These are phyloP conservation scores for Drosophila pandora DNA, from an alignment of 1,140 invertebrate species.

Conservation along the genomic window DNA sequence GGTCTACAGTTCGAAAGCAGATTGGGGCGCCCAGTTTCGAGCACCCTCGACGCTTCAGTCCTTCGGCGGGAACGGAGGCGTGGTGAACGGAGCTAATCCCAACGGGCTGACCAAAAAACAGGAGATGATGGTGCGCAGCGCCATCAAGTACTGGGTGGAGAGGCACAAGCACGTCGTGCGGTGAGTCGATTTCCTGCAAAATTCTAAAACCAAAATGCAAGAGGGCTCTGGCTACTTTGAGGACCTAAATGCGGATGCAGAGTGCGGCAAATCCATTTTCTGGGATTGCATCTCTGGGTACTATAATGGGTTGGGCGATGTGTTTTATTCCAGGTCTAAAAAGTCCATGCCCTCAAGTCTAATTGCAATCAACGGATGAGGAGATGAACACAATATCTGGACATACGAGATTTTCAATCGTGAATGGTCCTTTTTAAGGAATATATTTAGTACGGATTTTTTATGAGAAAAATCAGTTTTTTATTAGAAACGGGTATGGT, in stretches of 20 bases:
- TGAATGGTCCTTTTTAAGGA: too few relatives aligned
- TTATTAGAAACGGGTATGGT: too few relatives aligned
- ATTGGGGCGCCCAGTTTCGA: constrained; percentile 89
- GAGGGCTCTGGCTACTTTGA: neutral
- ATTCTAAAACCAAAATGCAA: constrained; percentile 26
- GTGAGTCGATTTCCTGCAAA: constrained; percentile 83
- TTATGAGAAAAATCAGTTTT: too few relatives aligned
- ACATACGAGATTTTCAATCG: too few relatives aligned
- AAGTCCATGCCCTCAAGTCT: constrained; percentile 2
- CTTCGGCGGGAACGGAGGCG: constrained; percentile 76
- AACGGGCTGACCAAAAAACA: constrained; percentile 92
- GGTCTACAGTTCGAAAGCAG: constrained; percentile 90
- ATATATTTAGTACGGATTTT: too few relatives aligned
- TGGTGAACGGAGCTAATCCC: constrained; percentile 85
- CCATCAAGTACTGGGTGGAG: constrained; percentile 95
- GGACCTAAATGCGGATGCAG: constrained; percentile 3
- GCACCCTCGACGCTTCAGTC: constrained; percentile 87
- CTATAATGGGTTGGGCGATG: constrained; percentile 6
- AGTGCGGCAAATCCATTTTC: neutral
- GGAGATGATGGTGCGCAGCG: constrained; percentile 91
- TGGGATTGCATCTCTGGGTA: constrained; percentile 19
- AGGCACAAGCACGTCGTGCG: constrained; percentile 93
- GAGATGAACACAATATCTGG: neutral
- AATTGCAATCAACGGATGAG: constrained; percentile 13
- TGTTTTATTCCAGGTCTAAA: neutral